Evolutionary conservation across 2,113 vertebrate species (phyloP), one percentile per base, ranked within the genome.

Genomic region (human): DNA sequence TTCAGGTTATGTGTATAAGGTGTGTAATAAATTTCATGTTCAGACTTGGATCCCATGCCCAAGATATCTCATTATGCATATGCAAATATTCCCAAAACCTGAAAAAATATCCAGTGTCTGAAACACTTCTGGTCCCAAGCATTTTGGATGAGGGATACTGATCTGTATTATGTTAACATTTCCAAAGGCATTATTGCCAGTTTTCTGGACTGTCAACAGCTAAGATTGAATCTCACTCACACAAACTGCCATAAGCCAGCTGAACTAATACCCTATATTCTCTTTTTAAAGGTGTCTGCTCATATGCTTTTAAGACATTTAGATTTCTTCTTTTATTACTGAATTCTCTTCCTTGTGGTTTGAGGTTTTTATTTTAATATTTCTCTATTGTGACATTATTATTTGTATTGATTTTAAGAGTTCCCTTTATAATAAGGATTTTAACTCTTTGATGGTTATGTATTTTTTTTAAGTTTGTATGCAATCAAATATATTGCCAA

Each of bases 401-500:
- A 30, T 30, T 90, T 96, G 70, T 68, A 70, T 61, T 70, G 8
- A 82, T 95, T 84, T 84, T 2, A 82, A 64, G 27, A 48, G 27
- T 93, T 68, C 9, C 45, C 20, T 80, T 95, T 90, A 43, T 75
- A 93, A 27, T 83, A 89, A 95, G 30, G 57, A 68, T 96, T 92
- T 96, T 16, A 68, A 50, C 8, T 89, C 61, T 79, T 72, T 68
- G 35, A 4, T 48, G 20, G 76, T 76, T 80, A 11, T 35, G 20
- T 55, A 40, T 68, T 57, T 88, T n/a, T 93, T 79, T 68, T 30
- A 68, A 38, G 2, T 48, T 96, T 80, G 5, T 61, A 57, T 43
- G 1, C 32, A 89, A 86, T 86, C 83, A 78, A 87, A 61, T 78
- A 55, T 35, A 79, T 52, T 75, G 4, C 11, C 32, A 50, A 7